A percentile compares a stretch with the other conserved stretches of the same genome.
These are phyloP conservation scores for Deroplatys truncata DNA, from an alignment of 2,888 invertebrate genomes.

Conservation along the genomic window DNA sequence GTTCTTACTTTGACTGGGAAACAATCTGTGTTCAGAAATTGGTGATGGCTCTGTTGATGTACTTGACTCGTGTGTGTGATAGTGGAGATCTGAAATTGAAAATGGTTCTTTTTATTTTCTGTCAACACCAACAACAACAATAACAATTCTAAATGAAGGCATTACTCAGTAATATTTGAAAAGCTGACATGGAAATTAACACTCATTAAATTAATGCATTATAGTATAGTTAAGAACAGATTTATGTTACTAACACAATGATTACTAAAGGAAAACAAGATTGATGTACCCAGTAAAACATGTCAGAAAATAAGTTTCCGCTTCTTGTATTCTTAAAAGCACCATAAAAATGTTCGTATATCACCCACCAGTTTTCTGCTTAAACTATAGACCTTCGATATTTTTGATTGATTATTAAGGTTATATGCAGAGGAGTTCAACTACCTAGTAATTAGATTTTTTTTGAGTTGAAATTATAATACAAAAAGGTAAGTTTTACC, in stretches of 20 bases:
- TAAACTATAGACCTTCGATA: too few species aligned
- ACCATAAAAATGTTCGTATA: too few species aligned
- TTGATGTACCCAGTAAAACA: not conserved
- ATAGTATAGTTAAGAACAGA: not conserved
- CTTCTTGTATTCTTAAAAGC: too few species aligned
- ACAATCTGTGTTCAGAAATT: conserved; percentile 47
- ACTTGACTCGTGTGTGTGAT: conserved; percentile 48
- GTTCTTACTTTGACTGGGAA: conserved; percentile 20
- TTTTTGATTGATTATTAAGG: too few species aligned
- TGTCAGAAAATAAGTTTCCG: too few species aligned
- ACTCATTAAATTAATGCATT: not conserved
- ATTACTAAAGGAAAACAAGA: not conserved
- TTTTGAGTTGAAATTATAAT: too few species aligned
- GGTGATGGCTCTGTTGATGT: conserved; percentile 52
- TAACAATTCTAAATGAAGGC: not conserved
- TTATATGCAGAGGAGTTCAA: too few species aligned
- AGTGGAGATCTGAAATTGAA: conserved; percentile 42
- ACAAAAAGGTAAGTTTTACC: too few species aligned
- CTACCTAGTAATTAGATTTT: too few species aligned
- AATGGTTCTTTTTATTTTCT: not conserved
- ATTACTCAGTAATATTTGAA: not conserved
- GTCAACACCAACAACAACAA: not conserved
- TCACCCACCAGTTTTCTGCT: too few species aligned
- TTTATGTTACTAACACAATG: not conserved
- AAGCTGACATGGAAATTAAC: not conserved